Evolutionary conservation across 2,113 vertebrate species (phyloP), one percentile per base, ranked within the genome.

Genomic region (Forbesichthys agassizii): DNA sequence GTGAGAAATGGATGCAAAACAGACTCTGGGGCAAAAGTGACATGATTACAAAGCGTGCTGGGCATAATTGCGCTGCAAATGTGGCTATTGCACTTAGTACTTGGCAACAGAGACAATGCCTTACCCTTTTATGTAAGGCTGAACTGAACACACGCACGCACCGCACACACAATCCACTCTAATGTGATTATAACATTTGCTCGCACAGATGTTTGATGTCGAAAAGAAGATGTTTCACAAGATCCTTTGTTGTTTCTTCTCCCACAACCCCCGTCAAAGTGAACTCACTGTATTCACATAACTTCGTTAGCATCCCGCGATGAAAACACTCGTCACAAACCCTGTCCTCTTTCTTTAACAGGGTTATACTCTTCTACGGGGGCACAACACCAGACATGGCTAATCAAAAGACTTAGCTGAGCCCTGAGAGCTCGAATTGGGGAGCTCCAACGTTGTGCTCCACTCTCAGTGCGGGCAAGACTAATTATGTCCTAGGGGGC

Each of bases 401-500:
- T 87, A 87, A 89, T 88, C 69, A 86, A 83, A 84, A 73, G 84
- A 71, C 69, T 80, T 71, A 84, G 63, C 73, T 52, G 65, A 80
- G 75, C 69, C 70, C 74, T 59, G 58, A 20, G 58, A 61, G 14
- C 33, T 46, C 14, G 65, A 79, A 71, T 78, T 69, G 60, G 68
- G 69, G 58, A 33, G 63, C 69, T 27, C 27, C 74, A 58, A 33
- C 49, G 47, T 70, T 64, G 76, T 63, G 81, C 67, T 77, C 5
- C 54, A 27, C 53, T 48, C 64, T 59, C 59, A 64, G 73, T 73
- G 61, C 48, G 58, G 58, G 52, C 11, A 71, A 73, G 74, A 69
- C 71, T 83, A 82, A 86, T 87, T 73, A 75, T 72, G 59, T 79
- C 76, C 86, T 81, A 27, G 61, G 82, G 78, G 74, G 13, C 14